Evolutionary conservation across 2,113 vertebrate species (phyloP), one percentile per base, ranked within the genome.

Genomic region (Melanerpes formicivorus): DNA sequence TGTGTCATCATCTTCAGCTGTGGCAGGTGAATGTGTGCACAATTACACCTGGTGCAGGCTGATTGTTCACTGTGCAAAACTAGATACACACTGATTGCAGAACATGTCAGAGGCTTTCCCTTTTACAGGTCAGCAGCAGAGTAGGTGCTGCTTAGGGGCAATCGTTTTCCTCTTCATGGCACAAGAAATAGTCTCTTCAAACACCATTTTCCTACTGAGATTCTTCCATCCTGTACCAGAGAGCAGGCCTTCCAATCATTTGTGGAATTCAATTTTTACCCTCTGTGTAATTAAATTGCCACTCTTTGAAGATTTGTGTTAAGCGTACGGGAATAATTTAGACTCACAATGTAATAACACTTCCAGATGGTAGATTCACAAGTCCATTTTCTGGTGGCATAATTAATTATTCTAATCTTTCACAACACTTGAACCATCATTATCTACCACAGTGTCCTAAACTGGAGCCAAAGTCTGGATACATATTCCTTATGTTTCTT

Each of bases 401-500:
- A 90, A 90, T 95, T 75, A 89, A 92, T 93, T 93, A 86, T 78
- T 93, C 65, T 52, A 52, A 30, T 56, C n/a, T 84, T 86, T 64
- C 22, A 9, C 60, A 86, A 60, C 62, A 58, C 83, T 79, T 81
- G 85, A 95, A 64, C 54, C 26, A 55, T 60, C 25, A 5, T 88
- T 58, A 62, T 88, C 55, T 70, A 77, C 75, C 30, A 37, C 59
- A 26, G 30, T 48, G 72, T 44, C 84, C 75, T 89, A 89, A 89
- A 74, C 81, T 19, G 30, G 18, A 85, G 67, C 32, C 56, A 67
- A 69, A 74, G 32, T 52, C 72, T 90, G 29, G 5, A 18, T 82
- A 22, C 22, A 77, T 71, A 1, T 30, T 82, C 27, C 71, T 55
- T 74, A 32, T 4, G 2, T 69, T 82, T 76, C 63, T 77, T 74